Evolutionary conservation across 2,797 vertebrate genomes (phyloP).

Genomic region (Pagetopsis macropterus): DNA sequence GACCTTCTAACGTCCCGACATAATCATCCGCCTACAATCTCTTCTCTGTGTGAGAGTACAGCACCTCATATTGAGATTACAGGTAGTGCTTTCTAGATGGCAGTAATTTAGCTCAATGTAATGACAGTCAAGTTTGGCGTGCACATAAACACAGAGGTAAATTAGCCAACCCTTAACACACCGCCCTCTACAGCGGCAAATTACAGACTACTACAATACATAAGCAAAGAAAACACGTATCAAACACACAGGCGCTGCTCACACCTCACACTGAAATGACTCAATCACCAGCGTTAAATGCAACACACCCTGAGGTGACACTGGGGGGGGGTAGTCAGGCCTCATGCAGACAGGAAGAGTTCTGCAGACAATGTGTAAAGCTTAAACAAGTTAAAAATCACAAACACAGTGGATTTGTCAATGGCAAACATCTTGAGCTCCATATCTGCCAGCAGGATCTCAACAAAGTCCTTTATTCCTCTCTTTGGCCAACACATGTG

Average conservation of each 20-base stretch:
- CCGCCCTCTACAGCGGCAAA: conserved; percentile 42
- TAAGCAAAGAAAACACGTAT: conserved; percentile 30
- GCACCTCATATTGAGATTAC: conserved; percentile 36
- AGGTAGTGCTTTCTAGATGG: conserved; percentile 42
- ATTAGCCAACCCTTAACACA: conserved; percentile 45
- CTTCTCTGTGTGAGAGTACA: conserved; percentile 43
- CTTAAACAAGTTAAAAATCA: not conserved
- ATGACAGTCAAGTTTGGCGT: conserved; percentile 37
- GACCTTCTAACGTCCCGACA: conserved; percentile 14
- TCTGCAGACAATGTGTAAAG: not conserved
- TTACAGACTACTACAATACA: conserved; percentile 55
- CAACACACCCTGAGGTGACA: conserved; percentile 19
- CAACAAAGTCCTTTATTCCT: not conserved
- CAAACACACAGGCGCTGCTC: conserved; percentile 30
- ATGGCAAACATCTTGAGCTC: conserved; percentile 2
- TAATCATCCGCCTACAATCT: conserved; percentile 26
- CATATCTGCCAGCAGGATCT: not conserved
- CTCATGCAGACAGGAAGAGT: conserved; percentile 5
- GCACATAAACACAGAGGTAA: conserved; percentile 47
- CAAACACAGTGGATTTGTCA: not conserved
- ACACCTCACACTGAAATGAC: conserved; percentile 32
- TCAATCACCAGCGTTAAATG: conserved; percentile 40
- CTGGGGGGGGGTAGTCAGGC: conserved; percentile 11
- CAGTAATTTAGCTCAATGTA: conserved; percentile 44
- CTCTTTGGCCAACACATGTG: not conserved